Evolutionary conservation across 1,140 invertebrate species (phyloP).

Genomic region (Archivesica marissinica): DNA sequence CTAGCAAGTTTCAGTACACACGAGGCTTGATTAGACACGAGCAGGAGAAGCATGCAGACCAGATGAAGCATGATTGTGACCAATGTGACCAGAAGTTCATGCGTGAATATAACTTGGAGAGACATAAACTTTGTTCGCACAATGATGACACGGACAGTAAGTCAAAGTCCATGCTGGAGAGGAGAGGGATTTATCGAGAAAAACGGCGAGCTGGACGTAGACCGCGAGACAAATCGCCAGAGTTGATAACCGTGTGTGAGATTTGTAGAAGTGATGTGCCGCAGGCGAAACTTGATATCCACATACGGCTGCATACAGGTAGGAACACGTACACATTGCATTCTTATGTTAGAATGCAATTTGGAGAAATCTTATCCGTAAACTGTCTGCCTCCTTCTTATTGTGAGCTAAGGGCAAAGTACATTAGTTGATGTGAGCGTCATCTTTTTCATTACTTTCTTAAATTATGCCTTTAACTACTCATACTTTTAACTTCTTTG

Average conservation of each 20-base stretch:
- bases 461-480: no score
- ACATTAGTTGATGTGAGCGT: no score
- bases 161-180: not conserved
- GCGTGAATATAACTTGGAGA: slow-evolving; percentile 44
- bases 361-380: no score
- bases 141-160: not conserved
- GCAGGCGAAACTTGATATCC: slow-evolving; percentile 30
- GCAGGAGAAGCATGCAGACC: slow-evolving; percentile 34
- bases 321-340: no score
- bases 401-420: no score
- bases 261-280: slow-evolving; percentile 37
- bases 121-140: slow-evolving; percentile 54
- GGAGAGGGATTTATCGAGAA: slow-evolving; percentile 14
- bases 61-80: slow-evolving; percentile 51
- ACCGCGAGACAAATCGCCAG: not conserved
- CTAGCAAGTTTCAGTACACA: slow-evolving; percentile 15
- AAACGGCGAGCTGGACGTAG: slow-evolving; percentile 3
- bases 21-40: slow-evolving; percentile 37
- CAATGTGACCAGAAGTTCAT: slow-evolving; percentile 51
- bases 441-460: no score
- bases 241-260: not conserved
- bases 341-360: no score
- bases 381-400: no score
- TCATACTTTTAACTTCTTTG: no score
- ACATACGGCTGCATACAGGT: slow-evolving; percentile 50